These are phyloP conservation scores for Crocidura indochinensis DNA, from an alignment of 2,797 vertebrate genomes.

Conservation along the genomic window DNA sequence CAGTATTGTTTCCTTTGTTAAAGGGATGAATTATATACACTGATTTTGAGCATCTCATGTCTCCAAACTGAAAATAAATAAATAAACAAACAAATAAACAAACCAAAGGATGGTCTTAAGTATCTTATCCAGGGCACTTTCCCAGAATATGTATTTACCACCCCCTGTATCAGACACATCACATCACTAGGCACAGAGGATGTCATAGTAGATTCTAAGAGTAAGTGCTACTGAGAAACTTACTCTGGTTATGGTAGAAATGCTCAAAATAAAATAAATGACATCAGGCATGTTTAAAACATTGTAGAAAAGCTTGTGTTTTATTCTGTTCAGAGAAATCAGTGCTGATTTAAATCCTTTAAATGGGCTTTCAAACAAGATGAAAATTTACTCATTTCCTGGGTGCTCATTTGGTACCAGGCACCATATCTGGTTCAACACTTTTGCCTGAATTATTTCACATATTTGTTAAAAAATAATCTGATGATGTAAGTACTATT, in stretches of 20 bases:
- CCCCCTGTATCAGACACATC: not conserved
- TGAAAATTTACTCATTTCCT: not conserved
- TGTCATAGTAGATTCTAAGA: constrained; percentile 36
- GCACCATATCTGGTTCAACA: not conserved
- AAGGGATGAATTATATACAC: not conserved
- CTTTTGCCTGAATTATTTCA: constrained; percentile 1
- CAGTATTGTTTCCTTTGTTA: constrained; percentile 19
- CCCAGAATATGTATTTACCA: constrained; percentile 40
- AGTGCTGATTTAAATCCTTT: not conserved
- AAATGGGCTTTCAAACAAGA: not conserved
- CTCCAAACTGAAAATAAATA: not conserved
- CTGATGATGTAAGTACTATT: not conserved
- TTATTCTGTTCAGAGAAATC: constrained; percentile 24
- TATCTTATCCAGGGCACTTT: not conserved
- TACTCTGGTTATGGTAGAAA: constrained; percentile 40
- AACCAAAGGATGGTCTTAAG: constrained; percentile 14
- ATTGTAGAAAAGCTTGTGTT: constrained; percentile 34
- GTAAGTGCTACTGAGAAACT: not conserved
- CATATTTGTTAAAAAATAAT: constrained; percentile 39
- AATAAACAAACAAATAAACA: not conserved
- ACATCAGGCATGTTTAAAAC: constrained; percentile 26
- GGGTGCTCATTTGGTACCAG: not conserved
- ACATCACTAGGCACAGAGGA: not conserved
- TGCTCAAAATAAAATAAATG: constrained; percentile 46
- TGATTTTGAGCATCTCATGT: constrained; percentile 38